Base-by-base conservation (phyloP, 2,888 invertebrate species). In the Scaptomyza reducta region DNA sequence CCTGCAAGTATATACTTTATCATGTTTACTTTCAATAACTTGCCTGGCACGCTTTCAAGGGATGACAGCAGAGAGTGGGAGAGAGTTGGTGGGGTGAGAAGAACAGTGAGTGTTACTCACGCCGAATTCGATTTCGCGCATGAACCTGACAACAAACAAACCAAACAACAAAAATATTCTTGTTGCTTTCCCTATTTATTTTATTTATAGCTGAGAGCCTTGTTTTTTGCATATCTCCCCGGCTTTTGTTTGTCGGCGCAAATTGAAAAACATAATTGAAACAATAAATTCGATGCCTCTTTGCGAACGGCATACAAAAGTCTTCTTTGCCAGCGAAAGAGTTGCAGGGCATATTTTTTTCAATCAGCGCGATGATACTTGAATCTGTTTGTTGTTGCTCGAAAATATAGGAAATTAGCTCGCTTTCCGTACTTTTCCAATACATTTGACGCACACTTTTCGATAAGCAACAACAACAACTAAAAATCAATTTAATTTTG, bases 11-110 rank as follows among this genome's bases (percentile, higher is more conserved):
- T 16, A 40, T 78, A 66, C 77, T 88, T 85, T 81, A 77, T 79
- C 87, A 79, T 89, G 89, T 85, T 85, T 85, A 85, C 89, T 87
- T 84, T 84, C 89, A 85, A 84, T 89, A 86, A 85, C 76, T 87
- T 78, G 70, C 60, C 44, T 74, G 70, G 54, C 22, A 22, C 13
- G 45, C 9, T 40, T 44, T 25, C 42, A 44, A 6, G 29, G 18
- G 53, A 6, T 10, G 35, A 0, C 10, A 6, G 47, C 13, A 16
- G 29, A 5, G 49, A 1, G 6, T 13, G 22, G n/a, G 25, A 41
- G 31, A 22, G 27, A 27, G 5, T 7, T 1, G 22, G 7, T 27
- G 27, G 7, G 27, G 27, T 27, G 22, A 22, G 22, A 5, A 22
- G 22, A 22, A 22, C 22, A 22, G 22, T 3, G 49, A 38, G 25